Percentiles rank a stretch among this genome's conserved stretches.
These are phyloP conservation scores for Nipponacmea schrenckii DNA, from an alignment of 2,888 invertebrate genomes.

Conservation along the genomic window DNA sequence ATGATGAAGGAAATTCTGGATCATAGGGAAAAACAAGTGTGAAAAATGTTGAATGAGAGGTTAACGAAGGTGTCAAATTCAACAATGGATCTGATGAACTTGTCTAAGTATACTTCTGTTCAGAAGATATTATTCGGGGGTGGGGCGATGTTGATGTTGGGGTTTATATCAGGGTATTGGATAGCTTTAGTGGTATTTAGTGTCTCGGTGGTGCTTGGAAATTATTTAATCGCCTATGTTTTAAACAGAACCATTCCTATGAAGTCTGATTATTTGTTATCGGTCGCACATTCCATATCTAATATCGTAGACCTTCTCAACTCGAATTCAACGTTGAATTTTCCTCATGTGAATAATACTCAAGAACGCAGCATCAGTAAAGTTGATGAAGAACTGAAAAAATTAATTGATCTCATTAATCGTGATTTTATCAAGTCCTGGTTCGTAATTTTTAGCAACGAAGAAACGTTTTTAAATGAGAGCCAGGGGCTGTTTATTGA, in stretches of 20 bases:
- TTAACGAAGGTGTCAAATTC: background rate
- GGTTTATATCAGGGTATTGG: background rate
- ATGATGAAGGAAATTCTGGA: no score
- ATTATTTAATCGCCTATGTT: background rate
- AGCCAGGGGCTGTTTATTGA: conserved; percentile 35
- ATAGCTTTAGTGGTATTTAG: background rate
- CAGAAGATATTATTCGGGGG: background rate
- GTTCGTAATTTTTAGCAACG: conserved; percentile 45
- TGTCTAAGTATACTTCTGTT: background rate
- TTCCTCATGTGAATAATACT: background rate
- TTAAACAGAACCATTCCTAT: background rate
- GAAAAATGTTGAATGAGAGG: background rate
- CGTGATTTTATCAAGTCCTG: conserved; percentile 54
- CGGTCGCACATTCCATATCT: background rate
- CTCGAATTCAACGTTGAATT: no score
- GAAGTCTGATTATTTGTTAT: background rate
- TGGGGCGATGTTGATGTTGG: background rate
- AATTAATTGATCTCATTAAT: conserved; percentile 26
- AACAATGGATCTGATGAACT: background rate
- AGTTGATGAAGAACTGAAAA: conserved; percentile 19
- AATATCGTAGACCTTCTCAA: no score
- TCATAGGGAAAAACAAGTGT: no score
- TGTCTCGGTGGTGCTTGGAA: background rate
- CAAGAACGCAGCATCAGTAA: background rate
- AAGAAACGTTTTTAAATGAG: conserved; percentile 40